Base-by-base conservation (phyloP, 2,113 vertebrate genomes). In the Sinosuthora webbiana region DNA sequence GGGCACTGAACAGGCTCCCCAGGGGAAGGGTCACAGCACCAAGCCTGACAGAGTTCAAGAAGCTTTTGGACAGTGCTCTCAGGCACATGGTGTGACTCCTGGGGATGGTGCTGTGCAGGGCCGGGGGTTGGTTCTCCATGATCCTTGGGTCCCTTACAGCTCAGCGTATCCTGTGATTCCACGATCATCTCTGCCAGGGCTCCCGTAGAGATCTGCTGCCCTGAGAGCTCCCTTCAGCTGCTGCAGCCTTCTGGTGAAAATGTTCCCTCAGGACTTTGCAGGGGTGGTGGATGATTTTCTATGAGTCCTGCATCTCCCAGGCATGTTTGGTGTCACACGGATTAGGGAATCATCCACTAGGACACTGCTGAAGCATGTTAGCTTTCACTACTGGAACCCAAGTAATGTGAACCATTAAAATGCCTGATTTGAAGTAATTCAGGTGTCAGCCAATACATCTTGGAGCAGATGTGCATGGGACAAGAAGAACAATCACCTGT, bases 181-280 rank as follows among this genome's bases (percentile, higher is more conserved):
- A 5, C 30, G 15, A 30, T 37, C 7, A 12, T 9, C 30, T 39
- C 39, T 57, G 19, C 14, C 65, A 7, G 14, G 16, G 13, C 13
- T 11, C 13, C n/a, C 7, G 0, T 0, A 4, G 16, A 41, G 10
- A 10, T 24, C 21, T 1, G 2, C 2, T 25, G 15, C 14, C 33
- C 35, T 12, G 30, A 42, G 39, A 44, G 25, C 2, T 3, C 10
- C 2, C 13, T 60, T 6, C 0, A 9, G 63, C 12, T 22, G 1
- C 63, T 18, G 49, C 2, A 7, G 52, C 76, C 39, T 22, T 9
- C 76, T 5, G 52, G 27, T 15, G 33, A 35, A 59, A 47, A 9
- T 9, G 3, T 11, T n/a, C 33, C 50, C 65, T 37, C 12, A 2
- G 33, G 41, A 27, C 11, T 20, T 35, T 1, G n/a, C 15, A 30